Base-by-base conservation (phyloP, 2,888 invertebrate genomes). In the Troides helena region DNA sequence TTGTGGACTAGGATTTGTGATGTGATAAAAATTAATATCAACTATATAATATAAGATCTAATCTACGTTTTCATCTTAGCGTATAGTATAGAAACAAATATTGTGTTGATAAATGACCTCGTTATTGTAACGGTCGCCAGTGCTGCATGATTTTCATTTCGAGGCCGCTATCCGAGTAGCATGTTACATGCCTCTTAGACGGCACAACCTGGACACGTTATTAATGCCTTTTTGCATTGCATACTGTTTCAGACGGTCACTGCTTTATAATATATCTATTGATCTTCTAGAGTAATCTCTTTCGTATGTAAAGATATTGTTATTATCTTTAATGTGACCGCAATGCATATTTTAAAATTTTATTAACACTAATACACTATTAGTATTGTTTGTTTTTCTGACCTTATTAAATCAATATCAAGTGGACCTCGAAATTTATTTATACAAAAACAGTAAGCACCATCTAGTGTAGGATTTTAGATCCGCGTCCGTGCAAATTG, bases 31-130 rank as follows among this genome's bases (percentile, higher is more conserved):
- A 23, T 66, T 65, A 36, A 69, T 64, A 68, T 70, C 71, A 73
- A 72, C 71, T 70, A 71, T 53, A 71, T 68, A 63, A 69, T 53
- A 71, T 68, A 63, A 69, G 71, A 68, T 57, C 78, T 78, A 78
- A 78, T 82, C 78, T 79, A 75, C 80, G 81, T 83, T 81, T 85
- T 83, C 82, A 85, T 85, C 71, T 73, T 72, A 81, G 81, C 79
- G 77, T 79, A 85, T 82, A 87, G 85, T 79, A 85, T 82, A 87
- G 85, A 91, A 89, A 90, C 88, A 90, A 90, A 90, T 84, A 88
- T 85, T 83, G 79, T 82, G 81, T 85, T 89, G 87, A 90, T 92
- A 89, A 89, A 90, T 89, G 89, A 86, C 89, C 90, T 91, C 91
- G 89, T 90, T 92, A 89, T 84, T 87, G 81, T 90, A 91, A 91